Conservation (phyloP, 2,888 invertebrate genomes). For the Rhaphigaster nebulosa region DNA sequence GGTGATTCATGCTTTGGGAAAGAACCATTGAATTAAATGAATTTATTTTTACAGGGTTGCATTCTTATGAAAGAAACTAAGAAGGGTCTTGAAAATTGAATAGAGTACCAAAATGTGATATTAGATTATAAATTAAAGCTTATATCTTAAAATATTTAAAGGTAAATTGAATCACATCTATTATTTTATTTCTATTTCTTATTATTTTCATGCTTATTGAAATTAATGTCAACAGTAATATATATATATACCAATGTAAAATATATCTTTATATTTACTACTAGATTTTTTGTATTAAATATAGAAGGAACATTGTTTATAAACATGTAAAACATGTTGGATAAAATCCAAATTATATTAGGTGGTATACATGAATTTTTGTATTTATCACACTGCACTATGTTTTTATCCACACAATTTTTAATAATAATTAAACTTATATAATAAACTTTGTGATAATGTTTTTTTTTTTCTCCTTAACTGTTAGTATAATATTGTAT, state of each 20-base stretch:
- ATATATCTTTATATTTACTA: not conserved
- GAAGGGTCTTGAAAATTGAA: not conserved
- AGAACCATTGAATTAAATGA: not conserved
- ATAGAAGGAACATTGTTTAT: not conserved
- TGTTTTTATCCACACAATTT: not conserved
- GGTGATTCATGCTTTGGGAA: no score
- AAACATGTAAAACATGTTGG: not conserved
- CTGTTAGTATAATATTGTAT: no score
- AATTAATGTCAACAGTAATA: not conserved
- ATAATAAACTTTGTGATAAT: not conserved
- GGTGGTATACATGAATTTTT: not conserved
- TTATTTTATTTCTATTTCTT: not conserved
- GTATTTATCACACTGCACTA: not conserved
- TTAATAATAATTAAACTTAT: not conserved
- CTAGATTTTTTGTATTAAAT: not conserved
- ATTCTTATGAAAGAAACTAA: not conserved
- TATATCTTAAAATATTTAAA: not conserved
- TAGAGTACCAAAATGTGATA: slow-evolving; percentile 39
- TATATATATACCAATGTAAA: not conserved
- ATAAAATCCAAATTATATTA: not conserved
- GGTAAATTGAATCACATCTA: not conserved
- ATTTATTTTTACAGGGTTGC: not conserved
- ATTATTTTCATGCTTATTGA: not conserved
- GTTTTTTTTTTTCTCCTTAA: not conserved
- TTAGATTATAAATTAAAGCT: slow-evolving; percentile 34